These are phyloP conservation scores for Heteropelma amictum DNA, from an alignment of 2,888 invertebrate genomes.

Conservation along the genomic window DNA sequence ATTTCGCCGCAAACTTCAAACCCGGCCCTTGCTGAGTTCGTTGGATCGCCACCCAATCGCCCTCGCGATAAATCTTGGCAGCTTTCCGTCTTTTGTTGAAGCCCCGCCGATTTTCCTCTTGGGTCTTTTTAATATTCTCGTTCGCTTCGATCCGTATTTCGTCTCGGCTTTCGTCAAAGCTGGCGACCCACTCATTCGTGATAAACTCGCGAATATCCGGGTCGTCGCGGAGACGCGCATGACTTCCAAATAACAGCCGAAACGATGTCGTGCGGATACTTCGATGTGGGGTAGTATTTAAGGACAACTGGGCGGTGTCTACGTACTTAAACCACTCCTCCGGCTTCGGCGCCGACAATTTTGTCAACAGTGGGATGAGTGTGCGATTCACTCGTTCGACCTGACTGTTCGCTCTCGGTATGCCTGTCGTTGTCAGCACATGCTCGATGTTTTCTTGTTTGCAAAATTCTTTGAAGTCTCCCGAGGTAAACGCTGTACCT, in stretches of 20 bases:
- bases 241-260: constrained; percentile 15
- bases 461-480: constrained; percentile 71
- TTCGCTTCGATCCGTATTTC: constrained; percentile 44
- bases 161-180: constrained; percentile 41
- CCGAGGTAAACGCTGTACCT: constrained; percentile 71
- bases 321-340: constrained; percentile 27
- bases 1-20: background rate
- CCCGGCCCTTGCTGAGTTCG: constrained; percentile 18
- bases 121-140: constrained; percentile 50
- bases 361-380: constrained; percentile 48
- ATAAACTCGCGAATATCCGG: constrained; percentile 53
- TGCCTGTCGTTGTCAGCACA: constrained; percentile 65
- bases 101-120: constrained; percentile 1
- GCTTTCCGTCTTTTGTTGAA: constrained; percentile 1
- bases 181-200: constrained; percentile 43
- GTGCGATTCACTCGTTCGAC: constrained; percentile 33
- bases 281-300: constrained; percentile 18
- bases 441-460: constrained; percentile 39
- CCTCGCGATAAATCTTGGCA: background rate
- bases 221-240: constrained; percentile 4
- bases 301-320: background rate
- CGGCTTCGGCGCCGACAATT: constrained; percentile 40
- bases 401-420: background rate
- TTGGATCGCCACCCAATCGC: constrained; percentile 5
- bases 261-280: constrained; percentile 33